Base-by-base conservation (phyloP, 53 echinoderm and acorn worm species). In the Echinometra lucunter region DNA sequence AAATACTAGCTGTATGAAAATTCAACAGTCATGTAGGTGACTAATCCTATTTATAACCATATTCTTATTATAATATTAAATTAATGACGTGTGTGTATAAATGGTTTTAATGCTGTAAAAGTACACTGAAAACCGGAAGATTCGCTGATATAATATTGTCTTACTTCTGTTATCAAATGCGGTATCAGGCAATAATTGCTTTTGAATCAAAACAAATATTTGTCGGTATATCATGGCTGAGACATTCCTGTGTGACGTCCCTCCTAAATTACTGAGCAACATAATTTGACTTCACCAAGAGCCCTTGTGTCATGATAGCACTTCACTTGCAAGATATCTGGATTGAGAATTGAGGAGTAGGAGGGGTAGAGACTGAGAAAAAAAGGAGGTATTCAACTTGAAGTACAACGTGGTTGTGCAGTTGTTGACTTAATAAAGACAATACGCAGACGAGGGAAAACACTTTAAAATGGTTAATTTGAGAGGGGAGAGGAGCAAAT, bases 401-500 rank as follows among this genome's bases (percentile, higher is more conserved):
- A 49, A 85, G 85, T 85, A 49, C 49, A 49, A 49, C 89, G 89
- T 88, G 88, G 88, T 49, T 32, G 49, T 30, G 32, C 89, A 60
- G 40, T 89, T 60, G 89, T 58, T 60, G 89, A 89, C 89, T 57
- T 60, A 66, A 42, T 45, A 11, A 91, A 91, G 91, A 66, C 40
- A 91, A 91, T 67, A 69, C 42, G 45, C 45, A 91, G 80, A 37
- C 49, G 57, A 57, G 57, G 75, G 30, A 92, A 92, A 75, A 74
- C 78, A 89, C 89, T 89, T 89, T 60, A 89, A 89, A 89, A 57
- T 89, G 60, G 58, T 60, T 89, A 89, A 89, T 89, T 89, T 89
- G 60, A 89, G 89, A 89, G 37, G 89, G 16, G 85, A 85, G 58
- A 60, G 89, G 89, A 89, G 89, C 89, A n/a, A 45, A 78, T 40